phyloP scores from a whole-genome alignment of 1,140 invertebrate genomes.

The Cydia splendana region DNA sequence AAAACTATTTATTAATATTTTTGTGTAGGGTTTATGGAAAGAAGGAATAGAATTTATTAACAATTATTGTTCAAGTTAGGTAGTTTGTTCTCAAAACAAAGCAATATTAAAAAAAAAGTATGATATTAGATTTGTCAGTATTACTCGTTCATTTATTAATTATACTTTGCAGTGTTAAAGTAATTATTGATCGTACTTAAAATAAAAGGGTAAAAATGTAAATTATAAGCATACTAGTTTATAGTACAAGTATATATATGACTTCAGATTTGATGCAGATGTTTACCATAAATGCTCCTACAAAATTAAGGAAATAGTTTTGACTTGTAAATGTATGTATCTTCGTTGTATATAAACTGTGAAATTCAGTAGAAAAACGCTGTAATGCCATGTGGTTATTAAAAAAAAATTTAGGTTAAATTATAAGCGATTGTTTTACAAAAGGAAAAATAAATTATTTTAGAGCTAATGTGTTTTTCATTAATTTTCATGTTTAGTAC shows the following conservation, averaged over 20 bases:
- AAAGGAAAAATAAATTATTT: slow-evolving; percentile 77
- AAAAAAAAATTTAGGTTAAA: slow-evolving; percentile 60
- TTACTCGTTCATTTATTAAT: slow-evolving; percentile 41
- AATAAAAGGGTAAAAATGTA: slow-evolving; percentile 38
- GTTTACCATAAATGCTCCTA: slow-evolving; percentile 7
- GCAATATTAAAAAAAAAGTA: slow-evolving; percentile 61
- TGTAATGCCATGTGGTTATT: slow-evolving; percentile 63
- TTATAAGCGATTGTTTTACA: slow-evolving; percentile 75
- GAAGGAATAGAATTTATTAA: slow-evolving; percentile 47
- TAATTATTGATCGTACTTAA: slow-evolving; percentile 44
- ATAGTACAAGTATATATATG: background rate
- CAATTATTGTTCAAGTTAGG: slow-evolving; percentile 42
- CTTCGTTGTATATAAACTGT: slow-evolving; percentile 53
- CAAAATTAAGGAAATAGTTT: background rate
- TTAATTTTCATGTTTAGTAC: no score
- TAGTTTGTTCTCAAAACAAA: slow-evolving; percentile 58
- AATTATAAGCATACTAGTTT: background rate
- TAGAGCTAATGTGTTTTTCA: slow-evolving; percentile 56
- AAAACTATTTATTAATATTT: slow-evolving; percentile 65
- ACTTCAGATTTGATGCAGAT: background rate
- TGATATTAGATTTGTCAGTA: slow-evolving; percentile 63
- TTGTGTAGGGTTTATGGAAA: slow-evolving; percentile 65
- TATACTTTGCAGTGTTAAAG: slow-evolving; percentile 40
- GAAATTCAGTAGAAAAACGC: slow-evolving; percentile 59
- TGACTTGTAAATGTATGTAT: slow-evolving; percentile 32